Evolutionary conservation across 1,140 invertebrate genomes (phyloP).

Genomic region (Cyrtorhinus lividipennis): DNA sequence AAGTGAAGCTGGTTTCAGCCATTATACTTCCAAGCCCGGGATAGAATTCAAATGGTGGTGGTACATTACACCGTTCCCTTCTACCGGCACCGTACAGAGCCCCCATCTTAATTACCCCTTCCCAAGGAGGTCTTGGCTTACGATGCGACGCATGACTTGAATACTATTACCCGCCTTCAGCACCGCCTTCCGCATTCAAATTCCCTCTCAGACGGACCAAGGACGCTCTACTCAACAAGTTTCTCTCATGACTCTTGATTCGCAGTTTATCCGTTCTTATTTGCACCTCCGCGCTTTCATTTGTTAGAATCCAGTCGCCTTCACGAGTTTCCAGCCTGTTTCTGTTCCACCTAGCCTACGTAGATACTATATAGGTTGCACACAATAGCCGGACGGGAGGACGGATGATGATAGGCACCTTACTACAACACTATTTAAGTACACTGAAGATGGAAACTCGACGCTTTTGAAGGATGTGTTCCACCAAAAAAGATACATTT

Average conservation of each 20-base stretch:
- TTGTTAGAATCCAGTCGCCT: too few relatives aligned
- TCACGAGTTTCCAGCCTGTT: too few relatives aligned
- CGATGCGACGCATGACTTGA: slow-evolving; percentile 11
- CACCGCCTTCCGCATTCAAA: slow-evolving; percentile 3
- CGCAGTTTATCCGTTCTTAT: too few relatives aligned
- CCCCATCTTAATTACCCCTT: slow-evolving; percentile 13
- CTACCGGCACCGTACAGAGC: not conserved
- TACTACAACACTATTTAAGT: too few relatives aligned
- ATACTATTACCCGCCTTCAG: slow-evolving; percentile 1
- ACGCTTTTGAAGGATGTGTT: too few relatives aligned
- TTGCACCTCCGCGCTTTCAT: too few relatives aligned
- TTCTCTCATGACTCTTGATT: not conserved
- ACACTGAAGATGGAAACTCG: too few relatives aligned
- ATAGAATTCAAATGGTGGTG: slow-evolving; percentile 11
- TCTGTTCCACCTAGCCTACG: too few relatives aligned
- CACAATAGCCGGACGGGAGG: too few relatives aligned
- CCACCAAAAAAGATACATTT: too few relatives aligned
- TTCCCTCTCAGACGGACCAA: not conserved
- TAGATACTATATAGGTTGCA: too few relatives aligned
- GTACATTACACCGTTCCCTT: slow-evolving; percentile 9
- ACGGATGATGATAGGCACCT: too few relatives aligned
- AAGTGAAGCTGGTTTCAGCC: not conserved
- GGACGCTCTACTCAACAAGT: slow-evolving; percentile 7
- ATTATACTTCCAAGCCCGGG: not conserved
- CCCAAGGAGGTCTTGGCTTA: slow-evolving; percentile 7